Base-by-base conservation (phyloP, 2,113 vertebrate genomes). In the Brachionichthys hirsutus region DNA sequence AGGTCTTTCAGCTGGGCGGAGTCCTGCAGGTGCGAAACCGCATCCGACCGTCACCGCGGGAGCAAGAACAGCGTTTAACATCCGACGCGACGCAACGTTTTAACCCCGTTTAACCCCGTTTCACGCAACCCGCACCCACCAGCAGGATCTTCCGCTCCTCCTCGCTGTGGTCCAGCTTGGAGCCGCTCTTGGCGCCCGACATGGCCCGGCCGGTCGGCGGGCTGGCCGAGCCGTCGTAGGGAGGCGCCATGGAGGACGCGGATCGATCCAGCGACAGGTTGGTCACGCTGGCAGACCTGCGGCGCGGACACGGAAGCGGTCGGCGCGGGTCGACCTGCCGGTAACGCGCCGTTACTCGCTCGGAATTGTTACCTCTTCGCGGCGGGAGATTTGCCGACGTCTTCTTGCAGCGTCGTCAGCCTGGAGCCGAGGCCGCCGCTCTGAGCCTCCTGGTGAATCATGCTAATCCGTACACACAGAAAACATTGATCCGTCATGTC, bases 121-220 rank as follows among this genome's bases (percentile, higher is more conserved):
- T n/a, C n/a, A n/a, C n/a, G n/a, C n/a, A n/a, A n/a, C n/a, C n/a
- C n/a, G n/a, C 12, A 41, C 18, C 2, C 89, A 99, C 96, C 95
- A 98, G 89, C 44, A 99, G 93, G 77, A 98, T 96, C 90, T 98
- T 99, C 77, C 97, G 92, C 83, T 99, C 97, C 38, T 98, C 95
- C 75, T 99, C 97, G 0, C 85, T 94, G 75, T 94, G 87, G 84
- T 99, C 97, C 64, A 85, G 53, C 58, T 89, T 87, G 62, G 62
- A 17, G 51, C 84, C 65, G 2, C 90, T 85, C 79, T 97, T 97
- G 61, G 89, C 42, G 41, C 64, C 76, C 0, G 74, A 66, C 48
- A 92, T 87, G 0, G 93, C 91, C 17, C 95, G 90, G 62, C 87
- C 95, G 67, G 93, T 91, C 38, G 97, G 95, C 0, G 97, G 97